Evolutionary conservation across 2,888 invertebrate species (phyloP), one percentile per base, ranked within the genome.

Genomic region (Mesorhabditis sp.): DNA sequence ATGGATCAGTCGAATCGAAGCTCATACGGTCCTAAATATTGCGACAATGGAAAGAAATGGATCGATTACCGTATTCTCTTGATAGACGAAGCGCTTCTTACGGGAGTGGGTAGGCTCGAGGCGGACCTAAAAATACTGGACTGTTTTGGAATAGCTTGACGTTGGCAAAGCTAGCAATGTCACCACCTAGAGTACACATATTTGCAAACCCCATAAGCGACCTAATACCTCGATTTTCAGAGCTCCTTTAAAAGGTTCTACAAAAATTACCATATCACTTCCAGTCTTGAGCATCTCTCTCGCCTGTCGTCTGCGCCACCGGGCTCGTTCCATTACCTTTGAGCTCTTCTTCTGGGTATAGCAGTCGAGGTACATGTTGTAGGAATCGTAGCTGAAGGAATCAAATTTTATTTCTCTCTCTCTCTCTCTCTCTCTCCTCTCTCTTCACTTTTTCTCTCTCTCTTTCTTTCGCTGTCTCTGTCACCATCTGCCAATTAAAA

Each of bases 1-100:
- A 76, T 0, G 75, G 73, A 67, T 82, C 82, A 28, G 80, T 78
- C 5, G 82, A 82, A 10, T 74, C 73, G 62, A 74, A 77, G 76
- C 81, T 82, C 10, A 69, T 69, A 2, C 70, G 75, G 15, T 43
- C 69, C 72, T 74, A 43, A 66, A 74, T 28, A 1, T 28, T 28
- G 28, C 28, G 28, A 28, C 1, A 28, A 28, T 50, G 58, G n/a
- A 50, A 13, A 50, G 58, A n/a, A 28, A 28, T 28, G 1, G 28
- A 28, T 28, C 1, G 2, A 13, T 50, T 50, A 50, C 58, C 58
- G 58, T 50, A n/a, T 50, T 50, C 58, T 50, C 10, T 2, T n/a
- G 58, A 50, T 50, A 50, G n/a, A 50, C 58, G n/a, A 50, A 50
- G 58, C n/a, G 58, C 58, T 50, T 50, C n/a, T 50, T 50, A 2